These are phyloP conservation scores for Cyrtodaria siliqua DNA, from an alignment of 2,888 invertebrate species.

Conservation along the genomic window DNA sequence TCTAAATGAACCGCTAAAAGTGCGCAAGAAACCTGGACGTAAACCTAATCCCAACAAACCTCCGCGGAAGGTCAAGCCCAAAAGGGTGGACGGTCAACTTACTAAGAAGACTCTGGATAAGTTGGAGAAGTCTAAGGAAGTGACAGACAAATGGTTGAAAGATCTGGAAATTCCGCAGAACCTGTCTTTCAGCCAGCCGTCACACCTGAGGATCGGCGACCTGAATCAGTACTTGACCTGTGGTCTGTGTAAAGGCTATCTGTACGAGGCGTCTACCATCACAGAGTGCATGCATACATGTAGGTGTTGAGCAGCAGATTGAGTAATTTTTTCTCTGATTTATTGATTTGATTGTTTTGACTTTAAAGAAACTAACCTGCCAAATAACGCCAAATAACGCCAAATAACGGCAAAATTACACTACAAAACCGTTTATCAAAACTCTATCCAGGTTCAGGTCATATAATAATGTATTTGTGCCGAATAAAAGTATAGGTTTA, in stretches of 20 bases:
- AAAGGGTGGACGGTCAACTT: neutral
- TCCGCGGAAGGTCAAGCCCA: neutral
- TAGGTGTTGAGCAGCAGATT: slow-evolving; percentile 56
- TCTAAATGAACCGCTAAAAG: neutral
- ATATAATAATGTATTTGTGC: no score
- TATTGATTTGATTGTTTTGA: no score
- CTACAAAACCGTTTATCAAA: no score
- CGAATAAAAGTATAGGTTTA: no score
- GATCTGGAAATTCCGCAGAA: slow-evolving; percentile 51
- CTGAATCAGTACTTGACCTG: slow-evolving; percentile 79
- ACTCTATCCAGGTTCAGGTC: no score
- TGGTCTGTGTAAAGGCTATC: slow-evolving; percentile 79
- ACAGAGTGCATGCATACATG: slow-evolving; percentile 83
- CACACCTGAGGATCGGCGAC: slow-evolving; percentile 61
- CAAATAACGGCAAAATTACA: no score
- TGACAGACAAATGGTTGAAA: slow-evolving; percentile 58
- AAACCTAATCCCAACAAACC: slow-evolving; percentile 4
- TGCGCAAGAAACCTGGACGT: slow-evolving; percentile 7
- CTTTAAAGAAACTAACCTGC: no score
- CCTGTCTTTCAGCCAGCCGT: slow-evolving; percentile 44
- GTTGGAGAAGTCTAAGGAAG: slow-evolving; percentile 51
- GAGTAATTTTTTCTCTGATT: no score
- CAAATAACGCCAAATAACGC: no score
- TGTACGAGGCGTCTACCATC: slow-evolving; percentile 81
- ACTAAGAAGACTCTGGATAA: slow-evolving; percentile 39